A percentile compares a stretch with the other conserved stretches of the same genome.
Conservation (phyloP, 2,113 vertebrate species). For the Ictalurus punctatus region DNA sequence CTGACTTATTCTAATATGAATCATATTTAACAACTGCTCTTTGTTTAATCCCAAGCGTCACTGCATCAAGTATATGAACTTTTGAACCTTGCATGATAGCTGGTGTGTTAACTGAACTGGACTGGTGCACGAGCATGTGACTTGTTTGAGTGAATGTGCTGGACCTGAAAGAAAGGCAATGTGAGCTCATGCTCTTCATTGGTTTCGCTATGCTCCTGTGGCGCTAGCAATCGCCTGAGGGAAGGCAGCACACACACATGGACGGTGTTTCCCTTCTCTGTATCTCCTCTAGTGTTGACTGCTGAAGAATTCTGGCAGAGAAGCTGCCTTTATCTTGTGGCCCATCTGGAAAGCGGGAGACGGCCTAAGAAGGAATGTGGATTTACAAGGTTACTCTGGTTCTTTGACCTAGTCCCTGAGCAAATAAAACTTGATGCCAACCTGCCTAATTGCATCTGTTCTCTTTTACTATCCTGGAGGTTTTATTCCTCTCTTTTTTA, state of each 20-base stretch:
- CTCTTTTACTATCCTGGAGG: slow-evolving; percentile 53
- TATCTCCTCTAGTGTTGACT: slow-evolving; percentile 47
- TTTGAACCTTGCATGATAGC: slow-evolving; percentile 29
- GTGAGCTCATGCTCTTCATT: slow-evolving; percentile 32
- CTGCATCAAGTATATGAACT: slow-evolving; percentile 34
- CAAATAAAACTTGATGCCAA: slow-evolving; percentile 71
- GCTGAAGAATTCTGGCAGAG: slow-evolving; percentile 51
- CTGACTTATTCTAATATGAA: slow-evolving; percentile 20
- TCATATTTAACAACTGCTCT: slow-evolving; percentile 40
- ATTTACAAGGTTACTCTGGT: slow-evolving; percentile 67
- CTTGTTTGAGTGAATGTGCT: slow-evolving; percentile 25
- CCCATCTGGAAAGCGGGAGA: slow-evolving; percentile 57
- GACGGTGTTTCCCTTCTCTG: slow-evolving; percentile 37
- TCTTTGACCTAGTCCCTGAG: slow-evolving; percentile 67
- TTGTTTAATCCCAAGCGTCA: slow-evolving; percentile 28
- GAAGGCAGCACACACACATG: slow-evolving; percentile 15
- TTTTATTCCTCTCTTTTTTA: slow-evolving; percentile 46
- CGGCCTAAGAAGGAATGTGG: slow-evolving; percentile 53
- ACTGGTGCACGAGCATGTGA: not conserved
- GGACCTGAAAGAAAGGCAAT: slow-evolving; percentile 35
- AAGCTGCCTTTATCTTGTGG: slow-evolving; percentile 36
- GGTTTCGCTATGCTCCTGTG: slow-evolving; percentile 25
- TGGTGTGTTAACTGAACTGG: not conserved
- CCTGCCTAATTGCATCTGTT: slow-evolving; percentile 59
- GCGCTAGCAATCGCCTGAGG: slow-evolving; percentile 30